phyloP scores from a whole-genome alignment of 2,113 vertebrate genomes.

The Atlantisia rogersi region DNA sequence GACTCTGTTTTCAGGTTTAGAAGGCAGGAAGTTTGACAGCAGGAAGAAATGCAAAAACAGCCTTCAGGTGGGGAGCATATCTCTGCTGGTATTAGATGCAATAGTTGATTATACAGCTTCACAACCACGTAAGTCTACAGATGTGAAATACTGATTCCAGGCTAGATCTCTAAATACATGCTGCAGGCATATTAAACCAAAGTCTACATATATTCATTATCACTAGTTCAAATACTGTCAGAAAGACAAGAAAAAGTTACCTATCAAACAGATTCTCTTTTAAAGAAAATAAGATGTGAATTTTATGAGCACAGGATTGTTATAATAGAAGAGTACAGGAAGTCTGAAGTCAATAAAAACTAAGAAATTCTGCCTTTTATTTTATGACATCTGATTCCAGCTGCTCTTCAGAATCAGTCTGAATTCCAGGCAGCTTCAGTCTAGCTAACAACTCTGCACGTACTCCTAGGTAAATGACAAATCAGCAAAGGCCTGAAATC shows the following conservation, averaged over 20 bases:
- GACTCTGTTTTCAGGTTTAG: neutral
- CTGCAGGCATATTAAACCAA: neutral
- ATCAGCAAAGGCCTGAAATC: neutral
- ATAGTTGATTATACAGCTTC: neutral
- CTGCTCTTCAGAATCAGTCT: neutral
- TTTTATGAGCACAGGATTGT: neutral
- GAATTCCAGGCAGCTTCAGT: neutral
- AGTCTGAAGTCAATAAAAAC: neutral
- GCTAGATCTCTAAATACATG: neutral
- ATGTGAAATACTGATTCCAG: neutral
- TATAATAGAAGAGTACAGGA: neutral
- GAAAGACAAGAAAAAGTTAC: neutral
- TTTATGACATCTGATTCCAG: neutral
- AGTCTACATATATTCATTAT: neutral
- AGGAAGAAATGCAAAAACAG: neutral
- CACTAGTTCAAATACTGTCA: neutral
- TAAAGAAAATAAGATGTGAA: accelerated
- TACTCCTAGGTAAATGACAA: neutral
- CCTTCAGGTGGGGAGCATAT: neutral
- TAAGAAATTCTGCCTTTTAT: neutral
- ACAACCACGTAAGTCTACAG: neutral
- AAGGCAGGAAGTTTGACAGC: neutral
- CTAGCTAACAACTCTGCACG: neutral
- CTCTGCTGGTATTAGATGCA: neutral
- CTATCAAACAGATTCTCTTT: neutral